phyloP scores from a whole-genome alignment of 35 echinoderm and acorn worm species.

The Holothuria glaberrima region DNA sequence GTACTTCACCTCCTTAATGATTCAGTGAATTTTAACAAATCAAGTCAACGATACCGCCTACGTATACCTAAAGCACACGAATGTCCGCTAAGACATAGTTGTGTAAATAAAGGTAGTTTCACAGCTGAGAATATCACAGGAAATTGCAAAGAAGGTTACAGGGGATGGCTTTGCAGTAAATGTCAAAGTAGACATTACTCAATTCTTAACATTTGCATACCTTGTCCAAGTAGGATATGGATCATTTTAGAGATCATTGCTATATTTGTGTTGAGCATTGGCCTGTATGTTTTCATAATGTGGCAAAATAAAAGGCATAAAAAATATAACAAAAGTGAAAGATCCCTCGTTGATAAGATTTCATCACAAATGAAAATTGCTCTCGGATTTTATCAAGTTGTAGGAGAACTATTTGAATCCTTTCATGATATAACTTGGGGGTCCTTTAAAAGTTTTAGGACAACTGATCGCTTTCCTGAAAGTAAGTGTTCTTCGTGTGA shows the following conservation, averaged over 20 bases:
- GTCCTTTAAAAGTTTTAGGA: not conserved
- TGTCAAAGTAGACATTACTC: conserved; percentile 51
- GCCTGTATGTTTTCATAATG: not conserved
- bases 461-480: conserved; percentile 16
- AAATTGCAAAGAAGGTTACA: conserved; percentile 37
- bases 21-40: not conserved
- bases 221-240: conserved; percentile 26
- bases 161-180: conserved; percentile 43
- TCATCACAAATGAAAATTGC: too few relatives aligned
- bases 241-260: conserved; percentile 36
- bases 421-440: conserved; percentile 52
- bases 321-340: not conserved
- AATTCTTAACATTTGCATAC: conserved; percentile 7
- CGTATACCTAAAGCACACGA: not conserved
- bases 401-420: conserved; percentile 33
- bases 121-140: not conserved
- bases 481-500: conserved; percentile 19
- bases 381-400: conserved; percentile 13
- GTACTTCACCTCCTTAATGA: conserved; percentile 5
- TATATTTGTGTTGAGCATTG: not conserved
- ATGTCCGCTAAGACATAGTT: conserved; percentile 2
- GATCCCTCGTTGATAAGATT: conserved; percentile 28
- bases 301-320: conserved; percentile 22
- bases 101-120: not conserved
- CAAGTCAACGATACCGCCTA: not conserved